Base-by-base conservation (phyloP, 1,140 invertebrate genomes). In the Drosophila pseudoananassae region DNA sequence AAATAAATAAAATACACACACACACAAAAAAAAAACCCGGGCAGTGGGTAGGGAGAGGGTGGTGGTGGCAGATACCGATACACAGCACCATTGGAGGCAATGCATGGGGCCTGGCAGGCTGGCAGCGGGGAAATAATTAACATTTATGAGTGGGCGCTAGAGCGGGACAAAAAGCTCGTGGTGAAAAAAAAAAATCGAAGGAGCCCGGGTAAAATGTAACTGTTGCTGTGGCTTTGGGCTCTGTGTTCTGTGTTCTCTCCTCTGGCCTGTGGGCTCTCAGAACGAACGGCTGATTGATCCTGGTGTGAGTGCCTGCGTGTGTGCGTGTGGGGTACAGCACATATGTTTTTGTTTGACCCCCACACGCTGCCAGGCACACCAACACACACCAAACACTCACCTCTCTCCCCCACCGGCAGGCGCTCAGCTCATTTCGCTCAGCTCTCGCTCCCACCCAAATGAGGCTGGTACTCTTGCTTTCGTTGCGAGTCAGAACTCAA, bases 131-230 rank as follows among this genome's bases (percentile, higher is more conserved):
- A 66, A 76, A 82, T 87, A 87, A 87, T 87, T 87, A 87, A 82
- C 78, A 87, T 83, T 87, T 82, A 87, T 87, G 76, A 79, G 83
- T 51, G 58, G 78, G 51, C 55, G 80, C 74, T 61, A 87, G 74
- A 85, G 74, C 57, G 70, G 74, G 61, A 52, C 45, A 40, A 54
- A 27, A 46, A 53, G 38, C 31, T 61, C 50, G 29, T 17, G 15
- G 27, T 27, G 54, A 15, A 27, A 9, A 15, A 40, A 77, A 80
- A 15, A 40, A 77, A 80, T 77, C 55, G 78, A 77, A 73, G 70
- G 40, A 55, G 72, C 15, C 33, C 56, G 57, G 63, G 43, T 33
- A 56, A 75, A 75, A 78, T 69, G 66, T 83, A 89, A 88, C 84
- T 89, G 84, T 89, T 88, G 83, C 84, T 84, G 75, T 43, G 14